Percentiles rank a stretch among this genome's conserved stretches.
phyloP scores from a whole-genome alignment of 2,888 invertebrate genomes.

The Drosophila heteroneura region DNA sequence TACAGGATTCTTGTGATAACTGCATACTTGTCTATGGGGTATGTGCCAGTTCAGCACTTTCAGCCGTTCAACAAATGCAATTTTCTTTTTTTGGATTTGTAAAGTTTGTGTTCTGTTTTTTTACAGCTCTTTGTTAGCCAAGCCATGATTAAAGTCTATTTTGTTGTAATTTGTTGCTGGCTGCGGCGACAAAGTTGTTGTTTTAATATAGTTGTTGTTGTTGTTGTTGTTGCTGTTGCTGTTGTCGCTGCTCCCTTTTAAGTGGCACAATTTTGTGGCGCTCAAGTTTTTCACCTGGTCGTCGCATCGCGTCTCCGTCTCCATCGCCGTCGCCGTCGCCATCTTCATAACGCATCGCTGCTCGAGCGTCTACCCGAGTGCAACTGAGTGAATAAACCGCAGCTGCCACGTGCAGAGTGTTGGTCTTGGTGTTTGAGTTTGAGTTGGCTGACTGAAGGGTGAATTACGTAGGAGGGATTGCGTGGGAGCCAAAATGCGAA shows the following conservation, averaged over 20 bases:
- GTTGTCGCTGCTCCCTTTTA: conserved; percentile 44
- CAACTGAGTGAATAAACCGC: conserved; percentile 77
- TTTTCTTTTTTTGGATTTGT: conserved; percentile 13
- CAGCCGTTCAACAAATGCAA: not conserved
- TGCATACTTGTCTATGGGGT: not conserved
- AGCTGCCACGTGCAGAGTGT: conserved; percentile 39
- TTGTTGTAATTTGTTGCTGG: conserved; percentile 68
- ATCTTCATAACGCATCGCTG: conserved; percentile 74
- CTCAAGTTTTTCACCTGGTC: conserved; percentile 52
- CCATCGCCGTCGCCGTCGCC: conserved; percentile 31
- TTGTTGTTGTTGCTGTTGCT: conserved; percentile 37
- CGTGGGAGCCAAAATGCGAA: conserved; percentile 44
- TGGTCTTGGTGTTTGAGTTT: not conserved
- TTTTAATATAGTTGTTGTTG: conserved; percentile 22
- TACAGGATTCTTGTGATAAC: not conserved
- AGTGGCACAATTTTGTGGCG: conserved; percentile 76
- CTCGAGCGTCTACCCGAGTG: conserved; percentile 71
- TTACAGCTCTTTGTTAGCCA: conserved; percentile 57
- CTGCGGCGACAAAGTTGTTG: conserved; percentile 23
- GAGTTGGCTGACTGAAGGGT: not conserved
- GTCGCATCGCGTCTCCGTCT: conserved; percentile 5
- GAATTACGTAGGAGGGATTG: not conserved
- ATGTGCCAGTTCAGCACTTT: not conserved
- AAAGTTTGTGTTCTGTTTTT: not conserved
- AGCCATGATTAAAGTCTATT: conserved; percentile 74